Conservation (phyloP, 2,888 invertebrate species). For the Kuschelorhynchus macadamiae region DNA sequence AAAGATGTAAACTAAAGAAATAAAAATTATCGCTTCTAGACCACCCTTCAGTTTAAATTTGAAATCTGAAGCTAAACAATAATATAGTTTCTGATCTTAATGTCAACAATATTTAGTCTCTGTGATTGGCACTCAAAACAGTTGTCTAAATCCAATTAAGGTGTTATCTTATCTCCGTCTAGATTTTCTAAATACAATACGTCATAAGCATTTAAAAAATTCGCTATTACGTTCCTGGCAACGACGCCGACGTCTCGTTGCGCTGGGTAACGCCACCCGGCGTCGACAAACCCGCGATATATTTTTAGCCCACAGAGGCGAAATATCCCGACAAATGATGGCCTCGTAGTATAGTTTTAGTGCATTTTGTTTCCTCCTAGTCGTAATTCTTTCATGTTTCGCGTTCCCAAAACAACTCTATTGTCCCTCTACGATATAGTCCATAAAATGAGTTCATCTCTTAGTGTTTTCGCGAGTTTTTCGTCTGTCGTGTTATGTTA, state of each 20-base stretch:
- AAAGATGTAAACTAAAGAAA: too few species aligned
- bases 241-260: constrained; percentile 41
- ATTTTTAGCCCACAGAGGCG: constrained; percentile 41
- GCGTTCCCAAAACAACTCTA: not conserved
- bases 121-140: too few species aligned
- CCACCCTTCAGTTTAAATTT: too few species aligned
- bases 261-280: constrained; percentile 38
- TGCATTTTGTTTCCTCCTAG: constrained; percentile 19
- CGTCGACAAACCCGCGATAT: constrained; percentile 27
- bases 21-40: too few species aligned
- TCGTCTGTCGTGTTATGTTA: constrained; percentile 15
- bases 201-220: too few species aligned
- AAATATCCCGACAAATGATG: constrained; percentile 39
- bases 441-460: constrained; percentile 11
- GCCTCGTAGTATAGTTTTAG: constrained; percentile 34
- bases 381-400: constrained; percentile 17
- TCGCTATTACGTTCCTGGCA: constrained; percentile 26
- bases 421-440: constrained; percentile 1
- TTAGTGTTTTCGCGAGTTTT: constrained; percentile 13
- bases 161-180: too few species aligned
- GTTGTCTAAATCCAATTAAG: too few species aligned
- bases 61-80: too few species aligned
- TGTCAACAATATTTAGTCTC: too few species aligned
- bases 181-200: too few species aligned
- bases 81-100: too few species aligned